Conservation (phyloP, 2,888 invertebrate genomes). For the Silvanus unidentatus region DNA sequence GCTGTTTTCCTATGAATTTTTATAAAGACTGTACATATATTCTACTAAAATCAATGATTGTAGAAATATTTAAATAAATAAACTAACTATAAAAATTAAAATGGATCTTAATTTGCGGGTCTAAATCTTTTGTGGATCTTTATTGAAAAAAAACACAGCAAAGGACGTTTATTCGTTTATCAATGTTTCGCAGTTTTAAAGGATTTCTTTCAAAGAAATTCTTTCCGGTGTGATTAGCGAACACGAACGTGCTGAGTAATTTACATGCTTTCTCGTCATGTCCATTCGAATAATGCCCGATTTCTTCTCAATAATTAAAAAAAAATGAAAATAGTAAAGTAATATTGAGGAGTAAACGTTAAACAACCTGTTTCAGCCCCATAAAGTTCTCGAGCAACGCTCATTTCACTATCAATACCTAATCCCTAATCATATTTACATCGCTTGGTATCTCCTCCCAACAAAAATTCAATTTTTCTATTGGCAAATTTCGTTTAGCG, state of each 20-base stretch:
- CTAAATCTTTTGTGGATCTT: no score
- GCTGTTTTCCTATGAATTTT: no score
- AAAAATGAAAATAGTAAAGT: conserved; percentile 5
- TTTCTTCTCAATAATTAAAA: conserved; percentile 85
- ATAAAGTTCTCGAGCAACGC: conserved; percentile 40
- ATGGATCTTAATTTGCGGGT: no score
- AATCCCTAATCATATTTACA: conserved; percentile 66
- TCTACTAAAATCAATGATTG: no score
- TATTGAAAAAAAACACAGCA: no score
- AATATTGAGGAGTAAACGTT: background rate
- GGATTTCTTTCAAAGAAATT: no score
- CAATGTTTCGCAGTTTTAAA: no score
- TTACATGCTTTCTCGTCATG: conserved; percentile 99
- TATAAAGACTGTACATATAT: no score
- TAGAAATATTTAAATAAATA: no score
- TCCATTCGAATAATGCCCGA: conserved; percentile 92
- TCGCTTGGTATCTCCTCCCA: conserved; percentile 78
- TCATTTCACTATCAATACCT: conserved; percentile 60
- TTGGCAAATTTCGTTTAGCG: conserved; percentile 53
- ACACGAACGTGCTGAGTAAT: conserved; percentile 93
- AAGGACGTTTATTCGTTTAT: no score
- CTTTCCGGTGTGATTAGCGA: conserved; percentile 99
- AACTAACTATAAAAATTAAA: no score
- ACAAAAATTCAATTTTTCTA: conserved; percentile 74
- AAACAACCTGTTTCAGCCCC: conserved; percentile 65